These are phyloP conservation scores for Colletes gigas DNA, from an alignment of 1,140 invertebrate species.

Conservation along the genomic window DNA sequence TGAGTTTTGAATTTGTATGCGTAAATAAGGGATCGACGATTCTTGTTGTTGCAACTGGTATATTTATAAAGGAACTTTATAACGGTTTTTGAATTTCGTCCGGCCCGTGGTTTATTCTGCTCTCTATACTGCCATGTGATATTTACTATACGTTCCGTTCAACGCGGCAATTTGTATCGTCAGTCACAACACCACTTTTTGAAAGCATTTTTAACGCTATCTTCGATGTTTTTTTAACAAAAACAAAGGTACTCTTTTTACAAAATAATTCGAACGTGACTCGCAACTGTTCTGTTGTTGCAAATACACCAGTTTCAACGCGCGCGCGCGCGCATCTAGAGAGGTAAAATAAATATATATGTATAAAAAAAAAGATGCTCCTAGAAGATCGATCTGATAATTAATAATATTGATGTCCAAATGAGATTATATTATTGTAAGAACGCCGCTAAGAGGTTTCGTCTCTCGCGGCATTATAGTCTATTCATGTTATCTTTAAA, in stretches of 20 bases:
- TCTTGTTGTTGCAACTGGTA: conserved; percentile 50
- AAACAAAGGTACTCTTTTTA: too few species aligned
- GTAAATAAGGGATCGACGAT: background rate
- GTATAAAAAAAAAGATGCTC: conserved; percentile 14
- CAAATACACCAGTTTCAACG: conserved; percentile 28
- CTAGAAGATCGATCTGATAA: conserved; percentile 22
- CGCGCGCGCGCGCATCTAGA: background rate
- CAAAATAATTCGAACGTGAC: too few species aligned
- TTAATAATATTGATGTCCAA: conserved; percentile 45
- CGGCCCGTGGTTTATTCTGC: background rate
- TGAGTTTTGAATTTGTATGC: conserved; percentile 1
- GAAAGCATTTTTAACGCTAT: background rate
- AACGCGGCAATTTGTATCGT: background rate
- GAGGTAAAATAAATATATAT: background rate
- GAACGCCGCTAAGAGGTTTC: conserved; percentile 13
- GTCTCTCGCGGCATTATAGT: conserved; percentile 36
- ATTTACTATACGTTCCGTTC: conserved; percentile 1
- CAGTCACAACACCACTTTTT: too few species aligned
- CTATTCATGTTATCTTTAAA: conserved; percentile 43
- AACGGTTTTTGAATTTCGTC: background rate
- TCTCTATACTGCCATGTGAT: conserved; percentile 14
- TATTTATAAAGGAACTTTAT: conserved; percentile 4
- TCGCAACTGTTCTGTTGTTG: background rate
- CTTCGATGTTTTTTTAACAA: background rate
- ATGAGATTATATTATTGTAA: conserved; percentile 52